Evolutionary conservation across 2,888 invertebrate species (phyloP), one percentile per base, ranked within the genome.

Genomic region (Acrobasis repandana): DNA sequence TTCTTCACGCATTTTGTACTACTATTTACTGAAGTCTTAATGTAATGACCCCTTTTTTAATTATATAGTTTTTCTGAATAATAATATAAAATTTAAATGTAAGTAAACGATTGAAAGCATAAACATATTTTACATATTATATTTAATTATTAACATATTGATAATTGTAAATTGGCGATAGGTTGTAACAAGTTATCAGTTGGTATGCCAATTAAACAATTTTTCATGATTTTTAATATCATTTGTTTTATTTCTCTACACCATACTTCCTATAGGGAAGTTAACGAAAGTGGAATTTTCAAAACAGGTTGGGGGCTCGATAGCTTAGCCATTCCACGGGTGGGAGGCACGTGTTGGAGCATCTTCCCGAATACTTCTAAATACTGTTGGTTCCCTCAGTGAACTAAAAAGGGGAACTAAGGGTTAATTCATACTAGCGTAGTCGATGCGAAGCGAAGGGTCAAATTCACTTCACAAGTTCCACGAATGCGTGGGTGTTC

Each of bases 81-180:
- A 87, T 90, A 90, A 89, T 90, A 90, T 90, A 88, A 91, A 90
- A 89, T 81, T 88, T 86, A 87, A 91, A 88, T 90, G 86, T 92
- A 90, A 91, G 91, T 89, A 89, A 91, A 90, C 90, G 85, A 89
- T 88, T 88, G 85, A 89, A 60, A 88, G 86, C 90, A 88, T 90
- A 91, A 90, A 90, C 88, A 86, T 90, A 90, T 91, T 90, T 90
- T 91, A 91, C 90, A 90, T 92, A 90, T 90, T 90, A 90, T 91
- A 91, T 91, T 90, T 92, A 90, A 92, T 89, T 85, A 89, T 88
- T 91, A 91, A 91, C 90, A 90, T 88, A 88, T 90, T 90, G 90
- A 91, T 91, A 84, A 91, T 92, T 92, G 92, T 91, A 87, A 89
- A 90, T 91, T 91, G 92, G 91, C 87, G 86, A 86, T 89, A 90